Evolutionary conservation across 2,888 invertebrate genomes (phyloP), one percentile per base, ranked within the genome.

Genomic region (Dioctria rufipes): DNA sequence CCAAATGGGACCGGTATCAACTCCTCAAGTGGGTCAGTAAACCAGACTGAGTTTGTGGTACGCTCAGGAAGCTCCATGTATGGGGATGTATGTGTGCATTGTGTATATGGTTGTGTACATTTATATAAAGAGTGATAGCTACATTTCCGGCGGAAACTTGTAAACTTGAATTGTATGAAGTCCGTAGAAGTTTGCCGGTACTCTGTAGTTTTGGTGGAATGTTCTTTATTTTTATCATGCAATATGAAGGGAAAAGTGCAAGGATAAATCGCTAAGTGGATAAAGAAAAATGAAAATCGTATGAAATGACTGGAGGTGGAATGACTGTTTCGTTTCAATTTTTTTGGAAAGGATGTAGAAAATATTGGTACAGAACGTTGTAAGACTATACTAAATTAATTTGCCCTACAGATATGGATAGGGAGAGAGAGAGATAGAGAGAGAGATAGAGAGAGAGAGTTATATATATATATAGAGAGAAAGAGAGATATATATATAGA

Each of bases 11-110:
- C 9, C 42, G 60, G 60, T 4, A 42, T 58, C 58, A 54, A 39
- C 37, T 54, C 37, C 3, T 8, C 11, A 73, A 73, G 73, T 73
- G 73, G 73, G 73, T 73, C 73, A 73, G 60, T 73, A 73, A 73
- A 58, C 73, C 37, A 61, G 61, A 25, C 61, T 61, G 61, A 25
- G 25, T 6, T 25, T 61, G 61, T 11, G 37, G 61, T 61, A 6
- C 25, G 25, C 25, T 25, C 51, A 51, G 51, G 51, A 51, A 51
- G 51, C 51, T 37, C 61, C 37, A 25, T 61, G 11, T 3, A 8
- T 11, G 11, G 54, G 11, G 1, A 2, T 6, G 46, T 8, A 2
- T 6, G 46, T 8, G 46, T 6, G 46, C 6, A n/a, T 13, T 25
- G 11, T 37, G 37, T 37, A 40, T 63, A 11, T 6, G 39, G 63